Evolutionary conservation across 2,113 vertebrate genomes (phyloP).

Genomic region (Peucedramus taeniatus): DNA sequence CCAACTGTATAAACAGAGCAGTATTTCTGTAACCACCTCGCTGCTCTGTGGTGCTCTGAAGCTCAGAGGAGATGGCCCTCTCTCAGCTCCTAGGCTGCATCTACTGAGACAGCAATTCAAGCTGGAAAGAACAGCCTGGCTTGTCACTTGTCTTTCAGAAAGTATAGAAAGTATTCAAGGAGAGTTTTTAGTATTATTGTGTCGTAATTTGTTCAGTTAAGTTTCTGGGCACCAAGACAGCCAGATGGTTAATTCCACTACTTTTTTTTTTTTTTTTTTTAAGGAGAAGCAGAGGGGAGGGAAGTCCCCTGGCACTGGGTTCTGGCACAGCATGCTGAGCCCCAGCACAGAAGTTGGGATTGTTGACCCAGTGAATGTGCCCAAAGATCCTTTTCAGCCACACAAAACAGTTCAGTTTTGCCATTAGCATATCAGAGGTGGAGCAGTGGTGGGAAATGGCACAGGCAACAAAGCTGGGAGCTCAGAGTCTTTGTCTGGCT

Average conservation of each 20-base stretch:
- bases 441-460: slow-evolving; percentile 77
- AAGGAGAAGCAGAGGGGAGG: neutral
- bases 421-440: slow-evolving; percentile 80
- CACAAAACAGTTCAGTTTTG: slow-evolving; percentile 62
- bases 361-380: slow-evolving; percentile 61
- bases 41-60: neutral
- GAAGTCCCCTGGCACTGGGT: neutral
- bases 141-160: neutral
- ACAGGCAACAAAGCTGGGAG: slow-evolving; percentile 56
- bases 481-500: slow-evolving; percentile 66
- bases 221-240: slow-evolving; percentile 14
- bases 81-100: neutral
- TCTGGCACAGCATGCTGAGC: slow-evolving; percentile 45
- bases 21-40: neutral
- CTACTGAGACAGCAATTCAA: neutral
- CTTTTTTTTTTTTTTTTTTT: neutral
- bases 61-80: neutral
- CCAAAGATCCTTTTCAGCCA: slow-evolving; percentile 67
- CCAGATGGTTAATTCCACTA: slow-evolving; percentile 60
- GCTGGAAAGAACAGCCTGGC: neutral
- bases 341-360: slow-evolving; percentile 26
- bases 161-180: neutral
- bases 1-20: neutral
- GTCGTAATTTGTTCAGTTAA: slow-evolving; percentile 1
- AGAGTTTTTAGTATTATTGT: neutral